Base-by-base conservation (phyloP, 1,140 invertebrate genomes). In the Neocloeon triangulifer region DNA sequence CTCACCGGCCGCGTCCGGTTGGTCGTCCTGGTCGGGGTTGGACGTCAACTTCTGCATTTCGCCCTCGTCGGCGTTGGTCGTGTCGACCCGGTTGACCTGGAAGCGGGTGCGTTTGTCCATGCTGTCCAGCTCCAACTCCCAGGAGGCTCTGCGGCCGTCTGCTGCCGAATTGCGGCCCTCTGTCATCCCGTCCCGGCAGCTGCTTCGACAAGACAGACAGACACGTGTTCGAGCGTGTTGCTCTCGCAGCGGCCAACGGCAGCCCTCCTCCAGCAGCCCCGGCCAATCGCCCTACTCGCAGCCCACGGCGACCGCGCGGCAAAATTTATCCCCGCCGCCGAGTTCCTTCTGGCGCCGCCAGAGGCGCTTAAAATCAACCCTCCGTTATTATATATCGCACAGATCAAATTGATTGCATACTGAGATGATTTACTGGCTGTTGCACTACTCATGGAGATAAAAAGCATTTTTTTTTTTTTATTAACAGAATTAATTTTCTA, bases 21-120 rank as follows among this genome's bases (percentile, higher is more conserved):
- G n/a, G 22, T 8, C 8, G 8, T n/a, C 22, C 22, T 23, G 22
- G 8, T 8, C 8, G 22, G n/a, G 22, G 22, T 9, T 23, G 22
- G n/a, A 23, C 8, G 8, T 8, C n/a, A 9, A 23, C n/a, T 23
- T 23, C 22, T 23, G 51, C 32, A 48, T 45, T 43, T 53, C 54
- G 43, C 48, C 48, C 33, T 51, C 46, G 16, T 44, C 46, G 8
- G 40, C 40, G 17, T 49, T 39, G 12, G 36, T 33, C 13, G 43
- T 57, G 43, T 62, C 58, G 3, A 66, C 62, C 4, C 59, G 49
- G 37, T 66, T 64, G n/a, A 66, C 63, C 42, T 61, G 56, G 32
- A 66, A 66, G 19, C 63, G 47, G 31, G 60, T 62, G 36, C 59
- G 44, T 19, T 51, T 52, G 27, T 49, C 42, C 19, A 39, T 19